Evolutionary conservation across 2,113 vertebrate species (phyloP).

Genomic region (Melanerpes formicivorus): DNA sequence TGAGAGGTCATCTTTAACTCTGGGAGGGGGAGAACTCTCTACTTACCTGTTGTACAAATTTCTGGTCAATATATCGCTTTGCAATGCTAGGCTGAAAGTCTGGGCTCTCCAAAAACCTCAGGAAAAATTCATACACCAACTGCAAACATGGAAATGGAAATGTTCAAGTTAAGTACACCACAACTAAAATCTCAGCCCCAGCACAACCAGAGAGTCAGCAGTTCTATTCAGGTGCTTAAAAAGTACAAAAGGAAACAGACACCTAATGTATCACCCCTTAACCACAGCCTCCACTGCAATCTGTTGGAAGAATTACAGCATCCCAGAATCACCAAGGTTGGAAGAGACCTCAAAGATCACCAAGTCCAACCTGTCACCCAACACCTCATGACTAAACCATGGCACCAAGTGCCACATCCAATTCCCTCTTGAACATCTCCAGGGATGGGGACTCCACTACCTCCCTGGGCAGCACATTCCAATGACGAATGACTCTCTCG

Average conservation of each 20-base stretch:
- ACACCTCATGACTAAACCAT: too few species aligned
- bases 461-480: too few species aligned
- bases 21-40: background rate
- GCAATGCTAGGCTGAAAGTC: conserved; percentile 98
- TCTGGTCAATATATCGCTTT: conserved; percentile 96
- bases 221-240: background rate
- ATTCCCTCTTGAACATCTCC: too few species aligned
- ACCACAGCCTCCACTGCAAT: background rate
- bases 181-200: background rate
- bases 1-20: background rate
- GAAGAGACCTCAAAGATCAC: too few species aligned
- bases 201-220: background rate
- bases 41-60: conserved; percentile 96
- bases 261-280: background rate
- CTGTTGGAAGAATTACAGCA: background rate
- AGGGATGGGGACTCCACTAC: too few species aligned
- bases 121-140: conserved; percentile 98
- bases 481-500: too few species aligned
- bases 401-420: too few species aligned
- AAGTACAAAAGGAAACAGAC: background rate
- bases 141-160: conserved; percentile 65
- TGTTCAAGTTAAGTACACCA: background rate
- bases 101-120: conserved; percentile 96
- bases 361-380: too few species aligned
- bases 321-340: too few species aligned